Evolutionary conservation across 2,888 invertebrate species (phyloP), one percentile per base, ranked within the genome.

Genomic region (Osmoderma eremita): DNA sequence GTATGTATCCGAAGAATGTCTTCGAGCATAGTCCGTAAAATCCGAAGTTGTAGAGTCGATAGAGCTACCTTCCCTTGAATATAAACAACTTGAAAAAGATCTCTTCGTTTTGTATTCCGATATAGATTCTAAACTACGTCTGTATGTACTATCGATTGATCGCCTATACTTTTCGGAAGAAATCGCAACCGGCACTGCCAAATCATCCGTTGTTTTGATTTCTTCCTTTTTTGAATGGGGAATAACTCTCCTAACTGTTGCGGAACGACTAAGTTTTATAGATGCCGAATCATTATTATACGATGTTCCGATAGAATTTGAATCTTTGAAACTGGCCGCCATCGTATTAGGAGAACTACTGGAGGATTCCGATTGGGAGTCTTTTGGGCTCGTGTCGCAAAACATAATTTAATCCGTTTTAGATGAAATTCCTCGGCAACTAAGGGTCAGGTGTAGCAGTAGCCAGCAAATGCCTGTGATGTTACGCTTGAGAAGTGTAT

Each of bases 91-190:
- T 17, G 75, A 72, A 3, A 78, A 78, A 1, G 79, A 79, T 64
- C 75, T 77, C 65, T 79, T 80, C 8, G 80, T 74, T 70, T 79
- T 81, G 67, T 81, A 78, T 70, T 83, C 83, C 0, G 81, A 80
- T 70, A 83, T 82, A 1, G 82, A 82, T 66, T 82, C 82, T 62
- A 83, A 75, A 70, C 82, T 82, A 53, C 77, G 79, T 50, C 81
- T 76, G 65, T 76, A 75, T 12, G 76, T 75, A 67, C 75, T 77
- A 56, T 78, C 78, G 49, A 78, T 67, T 5, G 77, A 76, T 68
- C 75, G 70, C 42, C 78, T 69, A 65, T 74, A 75, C 38, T 73
- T 67, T 45, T 68, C 65, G 6, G 50, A 50, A 5, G 51, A 22
- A 17, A 51, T 56, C 20, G 62, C 41, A 15, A 54, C 36, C 30